Conservation (phyloP, 2,888 invertebrate species). For the Sinelater perroti region DNA sequence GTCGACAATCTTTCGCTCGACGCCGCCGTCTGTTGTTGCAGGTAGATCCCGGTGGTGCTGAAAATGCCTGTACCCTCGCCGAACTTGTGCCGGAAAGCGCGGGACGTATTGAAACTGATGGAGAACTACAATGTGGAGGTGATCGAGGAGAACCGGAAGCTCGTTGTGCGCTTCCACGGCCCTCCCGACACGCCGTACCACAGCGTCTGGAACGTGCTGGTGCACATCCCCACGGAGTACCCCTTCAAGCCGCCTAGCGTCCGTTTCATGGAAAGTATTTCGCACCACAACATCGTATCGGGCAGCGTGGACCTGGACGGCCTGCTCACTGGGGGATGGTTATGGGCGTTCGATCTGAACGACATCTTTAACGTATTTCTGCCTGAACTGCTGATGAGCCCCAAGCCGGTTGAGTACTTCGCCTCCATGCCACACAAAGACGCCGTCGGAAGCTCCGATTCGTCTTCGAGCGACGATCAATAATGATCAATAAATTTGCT, state of each 20-base stretch:
- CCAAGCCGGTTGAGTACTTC: constrained; percentile 97
- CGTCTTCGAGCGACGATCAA: no score
- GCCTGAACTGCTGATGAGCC: constrained; percentile 98
- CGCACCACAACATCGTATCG: constrained; percentile 98
- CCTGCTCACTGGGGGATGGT: constrained; percentile 99
- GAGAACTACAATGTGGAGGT: constrained; percentile 91
- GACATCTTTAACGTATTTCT: constrained; percentile 99
- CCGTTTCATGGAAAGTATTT: constrained; percentile 99
- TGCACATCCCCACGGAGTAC: constrained; percentile 98
- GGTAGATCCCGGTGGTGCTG: no score
- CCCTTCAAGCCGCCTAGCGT: constrained; percentile 99
- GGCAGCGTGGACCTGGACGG: constrained; percentile 99
- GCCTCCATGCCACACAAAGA: constrained; percentile 99
- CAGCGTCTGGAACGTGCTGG: constrained; percentile 99
- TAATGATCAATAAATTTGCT: no score
- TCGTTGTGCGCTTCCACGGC: constrained; percentile 99
- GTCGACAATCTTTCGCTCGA: no score
- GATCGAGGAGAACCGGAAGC: constrained; percentile 67
- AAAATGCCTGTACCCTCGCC: constrained; percentile 99
- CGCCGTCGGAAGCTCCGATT: constrained; percentile 97
- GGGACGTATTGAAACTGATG: constrained; percentile 99
- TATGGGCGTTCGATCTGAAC: constrained; percentile 97
- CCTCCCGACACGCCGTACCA: constrained; percentile 98
- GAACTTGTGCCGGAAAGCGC: constrained; percentile 99
- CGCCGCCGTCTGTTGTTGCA: no score